Conservation (phyloP, 2,888 invertebrate genomes). For the Drosophila leonis region DNA sequence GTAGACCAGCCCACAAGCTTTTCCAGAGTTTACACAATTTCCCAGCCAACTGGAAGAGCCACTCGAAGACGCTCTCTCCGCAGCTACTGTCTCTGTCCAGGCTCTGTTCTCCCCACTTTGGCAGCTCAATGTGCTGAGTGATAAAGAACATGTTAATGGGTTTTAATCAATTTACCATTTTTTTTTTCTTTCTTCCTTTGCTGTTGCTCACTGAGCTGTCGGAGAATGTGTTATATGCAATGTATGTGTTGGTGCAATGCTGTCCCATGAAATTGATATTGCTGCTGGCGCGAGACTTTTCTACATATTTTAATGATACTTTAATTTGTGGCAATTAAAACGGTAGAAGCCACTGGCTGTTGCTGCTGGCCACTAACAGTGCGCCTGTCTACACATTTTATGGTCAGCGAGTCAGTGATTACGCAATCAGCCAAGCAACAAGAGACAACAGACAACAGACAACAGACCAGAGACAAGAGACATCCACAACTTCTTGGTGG, state of each 20-base stretch:
- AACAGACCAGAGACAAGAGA: background rate
- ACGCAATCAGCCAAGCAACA: slow-evolving; percentile 55
- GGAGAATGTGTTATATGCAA: slow-evolving; percentile 55
- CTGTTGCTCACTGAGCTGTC: slow-evolving; percentile 42
- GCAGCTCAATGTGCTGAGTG: slow-evolving; percentile 62
- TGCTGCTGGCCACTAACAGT: slow-evolving; percentile 23
- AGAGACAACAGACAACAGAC: slow-evolving; percentile 20
- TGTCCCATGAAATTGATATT: slow-evolving; percentile 52
- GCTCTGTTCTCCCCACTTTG: background rate
- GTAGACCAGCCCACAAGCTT: slow-evolving; percentile 27
- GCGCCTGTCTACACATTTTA: slow-evolving; percentile 27
- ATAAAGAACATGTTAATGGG: slow-evolving; percentile 77
- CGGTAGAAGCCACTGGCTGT: slow-evolving; percentile 48
- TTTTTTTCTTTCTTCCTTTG: background rate
- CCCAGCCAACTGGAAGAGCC: slow-evolving; percentile 17
- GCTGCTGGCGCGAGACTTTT: slow-evolving; percentile 44
- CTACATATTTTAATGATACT: slow-evolving; percentile 73
- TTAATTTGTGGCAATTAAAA: slow-evolving; percentile 77
- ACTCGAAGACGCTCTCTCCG: slow-evolving; percentile 36
- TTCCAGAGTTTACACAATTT: slow-evolving; percentile 34
- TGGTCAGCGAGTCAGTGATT: slow-evolving; percentile 47
- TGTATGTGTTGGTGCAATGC: slow-evolving; percentile 15
- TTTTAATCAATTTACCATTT: slow-evolving; percentile 77
- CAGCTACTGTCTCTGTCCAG: background rate
- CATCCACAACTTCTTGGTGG: slow-evolving; percentile 51